These are phyloP conservation scores for Poeciliopsis prolifica DNA, from an alignment of 2,113 vertebrate species.

Conservation along the genomic window DNA sequence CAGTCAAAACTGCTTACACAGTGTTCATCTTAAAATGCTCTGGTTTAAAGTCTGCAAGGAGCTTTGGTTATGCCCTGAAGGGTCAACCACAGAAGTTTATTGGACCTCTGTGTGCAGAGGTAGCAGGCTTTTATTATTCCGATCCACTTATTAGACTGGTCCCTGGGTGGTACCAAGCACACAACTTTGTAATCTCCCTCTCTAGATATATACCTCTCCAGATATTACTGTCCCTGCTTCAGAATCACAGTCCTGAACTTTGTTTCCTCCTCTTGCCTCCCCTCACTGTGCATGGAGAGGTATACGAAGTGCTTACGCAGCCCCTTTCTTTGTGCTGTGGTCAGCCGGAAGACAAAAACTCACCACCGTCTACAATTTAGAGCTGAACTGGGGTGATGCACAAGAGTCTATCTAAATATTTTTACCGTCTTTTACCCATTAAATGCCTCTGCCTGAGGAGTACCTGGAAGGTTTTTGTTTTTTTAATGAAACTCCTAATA, in stretches of 20 bases:
- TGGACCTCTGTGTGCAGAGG: conserved; percentile 57
- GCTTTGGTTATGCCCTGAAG: conserved; percentile 57
- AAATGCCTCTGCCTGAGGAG: conserved; percentile 41
- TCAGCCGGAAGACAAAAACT: conserved; percentile 73
- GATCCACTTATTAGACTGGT: conserved; percentile 63
- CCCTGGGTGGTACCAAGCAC: conserved; percentile 49
- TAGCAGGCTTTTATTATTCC: conserved; percentile 63
- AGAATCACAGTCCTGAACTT: conserved; percentile 45
- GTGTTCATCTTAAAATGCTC: conserved; percentile 52
- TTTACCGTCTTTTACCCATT: conserved; percentile 53
- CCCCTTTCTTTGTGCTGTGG: conserved; percentile 73
- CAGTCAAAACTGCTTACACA: conserved; percentile 60
- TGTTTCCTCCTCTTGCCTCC: conserved; percentile 49
- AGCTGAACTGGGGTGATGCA: conserved; percentile 63
- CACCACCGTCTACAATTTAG: conserved; percentile 69
- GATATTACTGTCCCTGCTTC: conserved; percentile 57
- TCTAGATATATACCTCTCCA: conserved; percentile 59
- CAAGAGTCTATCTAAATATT: conserved; percentile 59
- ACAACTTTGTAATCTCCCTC: conserved; percentile 54
- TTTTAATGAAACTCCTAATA: conserved; percentile 10
- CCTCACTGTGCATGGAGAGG: conserved; percentile 58
- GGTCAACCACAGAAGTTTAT: conserved; percentile 53
- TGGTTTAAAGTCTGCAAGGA: conserved; percentile 53
- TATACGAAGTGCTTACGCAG: conserved; percentile 73
- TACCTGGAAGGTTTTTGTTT: conserved; percentile 30